Conservation (phyloP, 2,888 invertebrate genomes). For the Eristalis tenax region DNA sequence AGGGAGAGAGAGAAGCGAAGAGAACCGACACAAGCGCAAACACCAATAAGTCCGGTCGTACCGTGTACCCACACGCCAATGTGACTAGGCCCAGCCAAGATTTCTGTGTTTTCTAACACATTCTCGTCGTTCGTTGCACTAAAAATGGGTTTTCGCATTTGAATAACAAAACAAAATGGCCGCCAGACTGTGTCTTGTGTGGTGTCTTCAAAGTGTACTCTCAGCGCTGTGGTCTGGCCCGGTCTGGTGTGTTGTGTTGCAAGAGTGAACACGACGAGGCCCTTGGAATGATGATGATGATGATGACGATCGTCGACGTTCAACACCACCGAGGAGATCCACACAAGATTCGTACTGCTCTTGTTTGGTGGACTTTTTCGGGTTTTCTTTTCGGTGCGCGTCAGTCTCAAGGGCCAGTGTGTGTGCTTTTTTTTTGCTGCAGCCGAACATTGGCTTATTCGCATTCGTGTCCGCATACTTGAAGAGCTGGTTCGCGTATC, state of each 20-base stretch:
- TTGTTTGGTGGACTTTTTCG: not conserved
- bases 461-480: not conserved
- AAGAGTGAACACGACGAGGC: not conserved
- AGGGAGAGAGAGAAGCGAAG: slow-evolving; percentile 6
- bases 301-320: not conserved
- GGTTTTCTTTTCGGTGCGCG: not conserved
- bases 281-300: not conserved
- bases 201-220: not conserved
- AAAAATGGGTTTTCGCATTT: slow-evolving; percentile 61
- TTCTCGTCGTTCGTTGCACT: slow-evolving; percentile 45
- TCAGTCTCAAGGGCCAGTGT: not conserved
- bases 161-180: slow-evolving; percentile 66
- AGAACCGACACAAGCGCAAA: slow-evolving; percentile 20
- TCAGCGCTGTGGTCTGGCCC: not conserved
- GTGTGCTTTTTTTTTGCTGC: not conserved
- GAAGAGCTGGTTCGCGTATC: not conserved
- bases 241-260: not conserved
- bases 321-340: not conserved
- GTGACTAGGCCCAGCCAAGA: not conserved
- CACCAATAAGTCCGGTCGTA: slow-evolving; percentile 20
- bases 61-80: not conserved
- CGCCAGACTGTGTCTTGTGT: slow-evolving; percentile 19
- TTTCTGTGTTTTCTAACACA: slow-evolving; percentile 3
- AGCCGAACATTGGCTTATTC: not conserved
- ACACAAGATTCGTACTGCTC: not conserved